These are phyloP conservation scores for Venturia canescens DNA, from an alignment of 1,140 invertebrate genomes.

Conservation along the genomic window DNA sequence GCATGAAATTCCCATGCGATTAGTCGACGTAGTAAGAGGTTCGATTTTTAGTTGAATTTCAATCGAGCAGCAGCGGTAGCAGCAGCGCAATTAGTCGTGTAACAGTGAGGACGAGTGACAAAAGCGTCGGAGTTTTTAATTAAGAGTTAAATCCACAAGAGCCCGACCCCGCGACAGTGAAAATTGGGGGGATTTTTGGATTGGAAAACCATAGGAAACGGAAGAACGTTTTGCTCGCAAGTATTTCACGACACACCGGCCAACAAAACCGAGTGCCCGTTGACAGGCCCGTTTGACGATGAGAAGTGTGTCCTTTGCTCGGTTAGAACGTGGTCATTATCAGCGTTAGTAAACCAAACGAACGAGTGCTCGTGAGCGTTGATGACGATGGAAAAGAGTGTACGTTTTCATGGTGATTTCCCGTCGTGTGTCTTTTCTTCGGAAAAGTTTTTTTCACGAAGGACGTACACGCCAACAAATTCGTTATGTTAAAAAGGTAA, in stretches of 20 bases:
- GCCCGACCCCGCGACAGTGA: neutral
- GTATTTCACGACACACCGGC: neutral
- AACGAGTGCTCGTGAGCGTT: neutral
- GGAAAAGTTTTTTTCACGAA: neutral
- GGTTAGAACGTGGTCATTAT: constrained; percentile 3
- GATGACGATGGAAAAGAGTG: neutral
- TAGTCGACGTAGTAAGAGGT: constrained; percentile 6
- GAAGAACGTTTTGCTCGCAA: neutral
- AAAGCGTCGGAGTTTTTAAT: neutral
- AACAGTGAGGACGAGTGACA: neutral
- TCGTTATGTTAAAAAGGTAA: neutral
- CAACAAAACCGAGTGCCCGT: neutral
- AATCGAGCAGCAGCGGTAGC: constrained; percentile 15
- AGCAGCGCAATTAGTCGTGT: constrained; percentile 8
- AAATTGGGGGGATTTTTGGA: neutral
- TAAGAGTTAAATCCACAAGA: neutral
- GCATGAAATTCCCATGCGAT: constrained; percentile 27
- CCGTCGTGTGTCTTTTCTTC: neutral
- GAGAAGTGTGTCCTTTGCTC: neutral
- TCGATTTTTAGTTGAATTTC: neutral
- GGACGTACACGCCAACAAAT: neutral
- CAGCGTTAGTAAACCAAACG: neutral
- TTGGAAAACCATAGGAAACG: neutral
- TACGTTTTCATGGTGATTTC: neutral
- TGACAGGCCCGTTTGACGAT: neutral